Percentiles rank a stretch among this genome's conserved stretches.
Conservation (phyloP, 2,797 vertebrate genomes). For the Nannoperca obscura region DNA sequence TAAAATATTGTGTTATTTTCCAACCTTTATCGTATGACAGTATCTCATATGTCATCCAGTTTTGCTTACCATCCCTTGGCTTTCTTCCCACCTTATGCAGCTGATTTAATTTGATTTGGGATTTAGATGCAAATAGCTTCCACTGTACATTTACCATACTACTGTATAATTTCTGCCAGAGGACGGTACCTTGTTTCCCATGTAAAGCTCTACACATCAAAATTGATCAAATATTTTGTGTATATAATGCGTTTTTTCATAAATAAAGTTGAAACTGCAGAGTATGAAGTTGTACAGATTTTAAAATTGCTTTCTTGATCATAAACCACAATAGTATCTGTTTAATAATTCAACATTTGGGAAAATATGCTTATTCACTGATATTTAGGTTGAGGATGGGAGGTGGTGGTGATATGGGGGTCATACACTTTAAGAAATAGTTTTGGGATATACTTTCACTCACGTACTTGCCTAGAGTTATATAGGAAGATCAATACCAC, state of each 20-base stretch:
- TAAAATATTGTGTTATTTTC: not conserved
- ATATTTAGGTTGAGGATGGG: not conserved
- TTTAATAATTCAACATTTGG: not conserved
- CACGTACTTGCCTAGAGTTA: no score
- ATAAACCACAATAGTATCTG: not conserved
- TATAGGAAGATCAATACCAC: not conserved
- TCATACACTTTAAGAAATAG: not conserved
- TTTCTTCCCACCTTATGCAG: not conserved
- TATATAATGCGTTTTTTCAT: not conserved
- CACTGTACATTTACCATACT: not conserved
- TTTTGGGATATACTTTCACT: not conserved
- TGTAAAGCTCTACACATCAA: not conserved
- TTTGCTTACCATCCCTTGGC: not conserved
- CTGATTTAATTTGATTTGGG: constrained; percentile 2
- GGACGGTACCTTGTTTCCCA: not conserved
- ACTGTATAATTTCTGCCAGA: not conserved
- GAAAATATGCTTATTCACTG: not conserved
- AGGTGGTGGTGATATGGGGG: not conserved
- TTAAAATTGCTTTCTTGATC: not conserved
- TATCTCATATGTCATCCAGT: constrained; percentile 7
- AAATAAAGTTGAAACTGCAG: not conserved
- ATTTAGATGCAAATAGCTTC: constrained; percentile 23
- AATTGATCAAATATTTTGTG: not conserved
- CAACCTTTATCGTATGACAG: not conserved
- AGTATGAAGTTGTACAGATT: not conserved